Evolutionary conservation across 92 coral and sea anemone species (phyloP), one percentile per base, ranked within the genome.

Genomic region (Phenganax subtilis): DNA sequence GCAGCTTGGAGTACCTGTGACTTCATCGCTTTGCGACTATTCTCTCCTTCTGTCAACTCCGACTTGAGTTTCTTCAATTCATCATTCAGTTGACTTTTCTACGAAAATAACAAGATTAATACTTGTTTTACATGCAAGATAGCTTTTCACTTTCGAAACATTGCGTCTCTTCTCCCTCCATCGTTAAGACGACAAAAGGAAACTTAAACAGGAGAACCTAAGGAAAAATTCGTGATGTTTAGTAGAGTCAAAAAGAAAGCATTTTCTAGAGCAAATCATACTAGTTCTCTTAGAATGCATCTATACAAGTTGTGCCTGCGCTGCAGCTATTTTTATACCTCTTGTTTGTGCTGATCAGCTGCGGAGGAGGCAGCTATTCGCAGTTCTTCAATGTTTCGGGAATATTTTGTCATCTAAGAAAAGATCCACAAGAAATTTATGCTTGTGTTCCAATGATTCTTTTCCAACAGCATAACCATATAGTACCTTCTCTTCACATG

Each of bases 401-500:
- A 79, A 65, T 15, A 79, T 27, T 0, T 62, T 16, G 47, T 68
- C 59, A 79, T 20, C 83, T 79, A 27, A 51, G 56, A 79, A 25
- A 54, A 14, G 8, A 54, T 53, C 63, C 20, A 75, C 29, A 29
- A 55, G 47, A 37, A 37, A 37, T 37, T 37, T 37, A 37, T 1
- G 47, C 47, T 37, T 5, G 47, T 37, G 2, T 37, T 37, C 47
- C 28, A 25, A 58, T 17, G 17, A 55, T 75, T 55, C 64, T 25
- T 16, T 57, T 55, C 0, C 17, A 75, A 75, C 15, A 7, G 71
- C 12, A 54, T 17, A 30, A 16, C 28, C 1, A 55, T 7, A 55
- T 44, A 28, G 6, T 58, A 94, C 97, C 93, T 94, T 96, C 55
- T 92, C 91, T 84, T 88, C 87, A 15, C 89, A 78, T 67, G 86